Conservation (phyloP, 2,113 vertebrate genomes). For the Limnothrissa miodon region DNA sequence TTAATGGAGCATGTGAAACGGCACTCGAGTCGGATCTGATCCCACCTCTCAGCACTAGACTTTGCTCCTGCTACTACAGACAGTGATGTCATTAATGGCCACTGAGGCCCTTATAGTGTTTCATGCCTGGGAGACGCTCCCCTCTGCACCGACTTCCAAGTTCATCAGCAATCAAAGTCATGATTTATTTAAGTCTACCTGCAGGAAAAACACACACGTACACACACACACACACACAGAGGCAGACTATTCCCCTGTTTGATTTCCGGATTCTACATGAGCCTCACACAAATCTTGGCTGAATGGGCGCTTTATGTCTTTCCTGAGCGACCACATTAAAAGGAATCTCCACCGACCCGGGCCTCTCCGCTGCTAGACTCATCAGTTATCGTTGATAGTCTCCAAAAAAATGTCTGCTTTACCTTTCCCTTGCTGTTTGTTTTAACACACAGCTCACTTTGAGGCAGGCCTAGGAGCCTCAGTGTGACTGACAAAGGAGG, state of each 20-base stretch:
- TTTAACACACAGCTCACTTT: conserved; percentile 64
- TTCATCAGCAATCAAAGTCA: conserved; percentile 40
- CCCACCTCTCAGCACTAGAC: neutral
- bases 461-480: conserved; percentile 10
- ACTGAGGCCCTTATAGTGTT: conserved; percentile 26
- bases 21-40: neutral
- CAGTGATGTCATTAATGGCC: conserved; percentile 15
- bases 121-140: neutral
- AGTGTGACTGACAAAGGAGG: conserved; percentile 58
- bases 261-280: conserved; percentile 36
- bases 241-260: neutral
- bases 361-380: conserved; percentile 69
- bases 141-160: neutral
- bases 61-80: neutral
- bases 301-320: conserved; percentile 50
- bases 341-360: neutral
- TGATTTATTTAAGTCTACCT: conserved; percentile 37
- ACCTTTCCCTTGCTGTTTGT: conserved; percentile 67
- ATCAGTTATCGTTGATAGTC: conserved; percentile 74
- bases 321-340: conserved; percentile 26
- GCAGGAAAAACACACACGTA: conserved; percentile 20
- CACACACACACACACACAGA: conserved; percentile 13
- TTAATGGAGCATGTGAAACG: neutral
- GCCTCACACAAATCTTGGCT: conserved; percentile 33
- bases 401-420: conserved; percentile 68